phyloP scores from a whole-genome alignment of 2,113 vertebrate species.

The Sula dactylatra region DNA sequence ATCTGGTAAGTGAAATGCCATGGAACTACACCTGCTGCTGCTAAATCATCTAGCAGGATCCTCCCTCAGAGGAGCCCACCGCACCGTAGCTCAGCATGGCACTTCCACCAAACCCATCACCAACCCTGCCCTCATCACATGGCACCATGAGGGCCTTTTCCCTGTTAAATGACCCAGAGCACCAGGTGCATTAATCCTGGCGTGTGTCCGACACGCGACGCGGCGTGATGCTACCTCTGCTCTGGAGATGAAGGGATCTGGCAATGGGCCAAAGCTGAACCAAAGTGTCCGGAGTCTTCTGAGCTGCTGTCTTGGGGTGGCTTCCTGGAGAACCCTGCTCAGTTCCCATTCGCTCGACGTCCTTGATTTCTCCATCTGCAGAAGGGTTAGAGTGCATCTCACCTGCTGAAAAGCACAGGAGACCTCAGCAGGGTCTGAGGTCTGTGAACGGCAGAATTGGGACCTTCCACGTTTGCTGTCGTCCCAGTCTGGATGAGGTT shows the following conservation, averaged over 20 bases:
- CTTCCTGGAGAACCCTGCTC: neutral
- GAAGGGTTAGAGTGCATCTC: accelerated
- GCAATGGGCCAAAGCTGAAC: neutral
- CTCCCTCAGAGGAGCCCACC: neutral
- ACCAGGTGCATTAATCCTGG: neutral
- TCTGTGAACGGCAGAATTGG: neutral
- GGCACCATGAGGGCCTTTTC: neutral
- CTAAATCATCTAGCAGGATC: neutral
- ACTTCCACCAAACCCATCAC: neutral
- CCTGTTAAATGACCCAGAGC: no score
- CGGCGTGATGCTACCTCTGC: neutral
- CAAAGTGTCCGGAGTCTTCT: neutral
- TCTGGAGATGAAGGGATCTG: neutral
- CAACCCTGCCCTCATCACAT: neutral
- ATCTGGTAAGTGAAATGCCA: neutral
- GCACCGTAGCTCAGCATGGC: neutral
- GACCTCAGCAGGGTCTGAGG: neutral
- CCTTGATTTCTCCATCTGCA: accelerated
- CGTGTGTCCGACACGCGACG: accelerated
- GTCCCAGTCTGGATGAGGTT: neutral
- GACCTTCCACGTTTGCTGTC: neutral
- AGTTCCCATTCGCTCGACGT: accelerated
- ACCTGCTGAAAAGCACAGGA: neutral
- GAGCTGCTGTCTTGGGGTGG: neutral
- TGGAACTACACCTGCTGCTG: neutral